Evolutionary conservation across 2,888 invertebrate species (phyloP).

Genomic region (Litoditis marina): DNA sequence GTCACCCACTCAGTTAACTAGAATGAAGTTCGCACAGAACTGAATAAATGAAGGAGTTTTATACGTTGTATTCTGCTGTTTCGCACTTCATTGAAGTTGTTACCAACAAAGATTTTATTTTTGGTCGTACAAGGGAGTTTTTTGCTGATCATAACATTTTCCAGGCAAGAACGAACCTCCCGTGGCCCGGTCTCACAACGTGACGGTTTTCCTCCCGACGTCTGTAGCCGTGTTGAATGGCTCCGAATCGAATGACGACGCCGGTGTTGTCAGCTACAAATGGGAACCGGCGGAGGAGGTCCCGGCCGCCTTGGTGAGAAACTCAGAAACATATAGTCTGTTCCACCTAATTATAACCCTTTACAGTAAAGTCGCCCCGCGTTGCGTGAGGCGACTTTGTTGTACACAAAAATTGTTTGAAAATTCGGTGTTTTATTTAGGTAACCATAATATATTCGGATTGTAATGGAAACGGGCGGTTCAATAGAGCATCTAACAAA

Average conservation of each 20-base stretch:
- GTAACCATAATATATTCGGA: no score
- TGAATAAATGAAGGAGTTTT: neutral
- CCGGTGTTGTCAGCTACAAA: constrained; percentile 27
- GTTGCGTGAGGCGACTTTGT: no score
- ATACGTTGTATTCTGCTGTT: no score
- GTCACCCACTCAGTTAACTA: no score
- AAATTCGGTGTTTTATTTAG: no score
- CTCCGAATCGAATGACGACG: constrained; percentile 24
- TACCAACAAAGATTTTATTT: no score
- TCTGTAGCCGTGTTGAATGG: constrained; percentile 26
- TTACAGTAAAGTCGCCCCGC: no score
- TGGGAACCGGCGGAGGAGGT: constrained; percentile 32
- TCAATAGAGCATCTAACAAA: no score
- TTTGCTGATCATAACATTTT: neutral
- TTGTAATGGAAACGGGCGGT: no score
- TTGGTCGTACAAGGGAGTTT: neutral
- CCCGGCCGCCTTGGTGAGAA: constrained; percentile 27
- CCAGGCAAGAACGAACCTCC: constrained; percentile 31
- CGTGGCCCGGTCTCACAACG: constrained; percentile 24
- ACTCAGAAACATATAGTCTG: neutral
- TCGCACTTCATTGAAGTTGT: no score
- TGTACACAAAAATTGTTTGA: no score
- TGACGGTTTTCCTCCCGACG: constrained; percentile 23
- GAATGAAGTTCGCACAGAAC: neutral
- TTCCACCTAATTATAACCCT: no score